Percentiles rank a stretch among this genome's conserved stretches.
These are phyloP conservation scores for Xiphophorus couchianus DNA, from an alignment of 2,113 vertebrate species.

Conservation along the genomic window DNA sequence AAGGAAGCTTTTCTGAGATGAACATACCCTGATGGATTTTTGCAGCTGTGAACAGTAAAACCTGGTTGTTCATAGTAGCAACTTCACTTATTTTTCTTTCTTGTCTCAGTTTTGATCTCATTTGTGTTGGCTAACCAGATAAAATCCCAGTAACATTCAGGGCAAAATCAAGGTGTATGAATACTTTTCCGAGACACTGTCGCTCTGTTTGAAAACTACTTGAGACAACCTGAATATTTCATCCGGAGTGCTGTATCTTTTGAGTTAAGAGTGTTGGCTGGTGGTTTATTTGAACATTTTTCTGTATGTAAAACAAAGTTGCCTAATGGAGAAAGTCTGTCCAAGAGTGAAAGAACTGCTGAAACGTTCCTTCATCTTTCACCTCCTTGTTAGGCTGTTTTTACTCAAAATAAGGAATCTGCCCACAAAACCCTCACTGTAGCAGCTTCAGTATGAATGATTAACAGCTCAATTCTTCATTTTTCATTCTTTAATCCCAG, in stretches of 20 bases:
- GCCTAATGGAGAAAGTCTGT: background rate
- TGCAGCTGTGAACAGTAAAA: background rate
- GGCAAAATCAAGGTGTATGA: background rate
- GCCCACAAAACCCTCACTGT: constrained; percentile 15
- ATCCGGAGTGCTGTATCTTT: background rate
- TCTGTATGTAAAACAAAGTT: background rate
- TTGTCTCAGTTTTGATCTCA: background rate
- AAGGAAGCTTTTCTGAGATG: background rate
- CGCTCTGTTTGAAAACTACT: background rate
- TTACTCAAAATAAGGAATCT: background rate
- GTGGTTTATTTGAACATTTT: constrained; percentile 8
- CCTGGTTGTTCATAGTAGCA: background rate
- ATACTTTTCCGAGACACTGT: background rate
- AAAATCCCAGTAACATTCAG: background rate
- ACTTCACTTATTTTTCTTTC: background rate
- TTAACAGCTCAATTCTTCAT: constrained; percentile 57
- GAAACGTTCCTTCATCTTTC: background rate
- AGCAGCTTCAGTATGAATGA: constrained; percentile 43
- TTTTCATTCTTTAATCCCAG: constrained; percentile 41
- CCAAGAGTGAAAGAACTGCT: background rate
- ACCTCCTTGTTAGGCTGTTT: background rate
- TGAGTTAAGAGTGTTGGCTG: background rate
- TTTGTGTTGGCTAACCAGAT: background rate
- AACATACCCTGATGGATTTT: background rate
- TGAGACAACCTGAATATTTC: background rate